Percentiles rank a stretch among this genome's conserved stretches.
Conservation (phyloP, 2,888 invertebrate species). For the Hydriomena furcata region DNA sequence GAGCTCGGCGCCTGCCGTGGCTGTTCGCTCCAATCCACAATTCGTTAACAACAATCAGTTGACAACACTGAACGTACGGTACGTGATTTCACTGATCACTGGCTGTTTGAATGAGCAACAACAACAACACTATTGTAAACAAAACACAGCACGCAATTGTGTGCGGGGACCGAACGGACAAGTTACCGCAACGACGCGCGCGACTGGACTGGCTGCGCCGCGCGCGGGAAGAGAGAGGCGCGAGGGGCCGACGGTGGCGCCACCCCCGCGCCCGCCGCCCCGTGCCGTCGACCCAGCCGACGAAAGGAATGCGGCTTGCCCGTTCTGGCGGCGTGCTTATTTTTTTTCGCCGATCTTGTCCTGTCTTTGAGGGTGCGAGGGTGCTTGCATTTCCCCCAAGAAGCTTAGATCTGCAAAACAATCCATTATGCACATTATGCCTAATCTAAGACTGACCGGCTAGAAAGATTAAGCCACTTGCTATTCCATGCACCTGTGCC, state of each 20-base stretch:
- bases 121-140: conserved; percentile 60
- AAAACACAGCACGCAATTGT: conserved; percentile 71
- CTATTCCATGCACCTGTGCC: conserved; percentile 25
- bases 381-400: too few species aligned
- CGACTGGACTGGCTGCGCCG: conserved; percentile 58
- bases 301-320: conserved; percentile 79
- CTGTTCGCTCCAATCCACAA: conserved; percentile 63
- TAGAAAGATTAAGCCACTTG: conserved; percentile 8
- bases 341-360: conserved; percentile 61
- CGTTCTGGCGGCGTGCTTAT: conserved; percentile 61
- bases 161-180: conserved; percentile 54
- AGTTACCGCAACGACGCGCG: conserved; percentile 69
- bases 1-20: conserved; percentile 77
- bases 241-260: conserved; percentile 25
- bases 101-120: conserved; percentile 58
- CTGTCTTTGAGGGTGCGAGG: too few species aligned
- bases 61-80: conserved; percentile 24
- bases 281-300: conserved; percentile 73
- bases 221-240: too few species aligned
- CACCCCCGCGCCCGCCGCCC: conserved; percentile 27
- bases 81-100: conserved; percentile 56
- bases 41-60: conserved; percentile 44
- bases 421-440: too few species aligned
- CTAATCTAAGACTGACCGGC: neutral
- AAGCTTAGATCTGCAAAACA: too few species aligned